Conservation (phyloP, 2,113 vertebrate species). For the Psittacula cyanocephala region DNA sequence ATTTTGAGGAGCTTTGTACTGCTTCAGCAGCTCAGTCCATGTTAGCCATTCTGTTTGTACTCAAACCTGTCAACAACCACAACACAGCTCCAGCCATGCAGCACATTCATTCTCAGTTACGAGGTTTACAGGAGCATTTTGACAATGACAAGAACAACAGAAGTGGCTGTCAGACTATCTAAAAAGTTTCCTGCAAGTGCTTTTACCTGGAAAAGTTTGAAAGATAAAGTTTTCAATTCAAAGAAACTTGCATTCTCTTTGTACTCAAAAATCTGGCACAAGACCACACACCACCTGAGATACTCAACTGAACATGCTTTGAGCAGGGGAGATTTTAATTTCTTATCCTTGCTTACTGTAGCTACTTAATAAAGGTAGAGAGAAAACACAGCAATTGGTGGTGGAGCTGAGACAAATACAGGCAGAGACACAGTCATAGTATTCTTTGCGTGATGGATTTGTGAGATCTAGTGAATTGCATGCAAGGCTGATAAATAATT, state of each 20-base stretch:
- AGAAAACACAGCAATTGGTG: not conserved
- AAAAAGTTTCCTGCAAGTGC: not conserved
- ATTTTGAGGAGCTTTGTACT: not conserved
- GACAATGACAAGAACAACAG: not conserved
- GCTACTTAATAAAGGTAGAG: not conserved
- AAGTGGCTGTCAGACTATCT: not conserved
- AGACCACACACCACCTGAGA: not conserved
- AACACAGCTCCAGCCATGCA: not conserved
- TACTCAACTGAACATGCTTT: not conserved
- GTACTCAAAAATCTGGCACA: not conserved
- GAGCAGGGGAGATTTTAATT: not conserved
- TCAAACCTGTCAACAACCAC: not conserved
- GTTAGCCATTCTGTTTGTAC: not conserved
- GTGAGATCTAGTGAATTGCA: rapidly evolving
- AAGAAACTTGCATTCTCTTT: not conserved
- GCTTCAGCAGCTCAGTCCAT: not conserved
- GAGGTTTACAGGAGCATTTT: not conserved
- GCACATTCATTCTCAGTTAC: not conserved
- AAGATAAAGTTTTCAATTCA: not conserved
- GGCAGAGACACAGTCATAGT: not conserved
- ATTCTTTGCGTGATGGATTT: not conserved
- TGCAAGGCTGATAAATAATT: not conserved
- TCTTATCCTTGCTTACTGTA: not conserved
- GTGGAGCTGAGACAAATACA: not conserved
- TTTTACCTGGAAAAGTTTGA: not conserved